Evolutionary conservation across 2,113 vertebrate species (phyloP).

Genomic region (Crotalus helleri): DNA sequence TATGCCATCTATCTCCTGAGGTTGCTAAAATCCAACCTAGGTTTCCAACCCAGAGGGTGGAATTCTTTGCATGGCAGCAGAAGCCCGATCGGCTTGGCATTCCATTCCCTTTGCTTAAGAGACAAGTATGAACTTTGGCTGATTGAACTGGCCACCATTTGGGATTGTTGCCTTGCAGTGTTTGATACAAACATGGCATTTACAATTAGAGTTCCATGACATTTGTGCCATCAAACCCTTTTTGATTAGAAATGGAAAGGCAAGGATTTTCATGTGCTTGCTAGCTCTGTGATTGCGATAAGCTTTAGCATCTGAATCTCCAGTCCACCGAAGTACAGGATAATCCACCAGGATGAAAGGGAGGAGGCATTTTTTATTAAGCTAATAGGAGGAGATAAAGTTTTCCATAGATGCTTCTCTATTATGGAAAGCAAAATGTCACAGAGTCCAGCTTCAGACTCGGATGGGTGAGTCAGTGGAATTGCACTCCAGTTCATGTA

Average conservation of each 20-base stretch:
- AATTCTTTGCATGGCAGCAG: slow-evolving; percentile 42
- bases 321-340: background rate
- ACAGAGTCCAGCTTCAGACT: background rate
- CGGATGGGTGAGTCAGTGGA: background rate
- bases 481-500: background rate
- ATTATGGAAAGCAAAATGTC: background rate
- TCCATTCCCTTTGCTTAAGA: background rate
- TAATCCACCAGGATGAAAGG: background rate
- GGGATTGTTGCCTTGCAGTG: background rate
- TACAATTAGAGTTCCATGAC: background rate
- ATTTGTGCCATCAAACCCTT: background rate
- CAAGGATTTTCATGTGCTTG: background rate
- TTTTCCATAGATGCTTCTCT: background rate
- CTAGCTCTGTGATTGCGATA: background rate
- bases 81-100: background rate
- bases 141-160: slow-evolving; percentile 1
- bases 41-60: slow-evolving; percentile 26
- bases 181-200: background rate
- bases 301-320: background rate
- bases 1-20: slow-evolving; percentile 64
- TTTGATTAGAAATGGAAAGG: background rate
- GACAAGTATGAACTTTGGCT: background rate
- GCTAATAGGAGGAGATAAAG: background rate
- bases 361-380: background rate
- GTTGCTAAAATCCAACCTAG: slow-evolving; percentile 39